Evolutionary conservation across 2,888 invertebrate species (phyloP).

Genomic region (Acrocera orbiculus): DNA sequence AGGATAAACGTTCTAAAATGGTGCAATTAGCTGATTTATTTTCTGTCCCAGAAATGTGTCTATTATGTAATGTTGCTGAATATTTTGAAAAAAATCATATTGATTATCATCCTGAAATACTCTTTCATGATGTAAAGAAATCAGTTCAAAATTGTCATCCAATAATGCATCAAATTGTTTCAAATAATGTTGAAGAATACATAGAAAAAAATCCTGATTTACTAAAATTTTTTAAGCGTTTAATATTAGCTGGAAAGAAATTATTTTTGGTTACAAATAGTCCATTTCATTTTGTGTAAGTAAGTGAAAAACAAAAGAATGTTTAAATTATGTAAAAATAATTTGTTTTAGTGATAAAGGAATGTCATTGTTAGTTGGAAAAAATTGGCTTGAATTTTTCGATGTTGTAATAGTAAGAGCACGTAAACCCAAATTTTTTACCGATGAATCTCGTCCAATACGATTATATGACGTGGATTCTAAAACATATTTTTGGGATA

Average conservation of each 20-base stretch:
- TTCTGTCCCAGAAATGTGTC: slow-evolving; percentile 89
- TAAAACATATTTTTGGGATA: slow-evolving; percentile 78
- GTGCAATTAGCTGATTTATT: slow-evolving; percentile 91
- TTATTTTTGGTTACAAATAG: slow-evolving; percentile 94
- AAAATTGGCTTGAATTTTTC: slow-evolving; percentile 78
- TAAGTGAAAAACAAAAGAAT: slow-evolving; percentile 14
- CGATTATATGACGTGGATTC: slow-evolving; percentile 68
- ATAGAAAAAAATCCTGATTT: slow-evolving; percentile 60
- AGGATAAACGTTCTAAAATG: slow-evolving; percentile 45
- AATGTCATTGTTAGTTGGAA: slow-evolving; percentile 75
- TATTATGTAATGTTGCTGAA: slow-evolving; percentile 85
- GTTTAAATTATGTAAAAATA: background rate
- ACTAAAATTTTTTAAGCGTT: slow-evolving; percentile 53
- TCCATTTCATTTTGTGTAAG: slow-evolving; percentile 88
- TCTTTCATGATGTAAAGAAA: slow-evolving; percentile 85
- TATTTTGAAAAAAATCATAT: slow-evolving; percentile 78
- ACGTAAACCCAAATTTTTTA: slow-evolving; percentile 91
- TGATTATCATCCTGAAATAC: slow-evolving; percentile 86
- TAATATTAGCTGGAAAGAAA: slow-evolving; percentile 61
- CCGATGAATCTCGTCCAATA: slow-evolving; percentile 78
- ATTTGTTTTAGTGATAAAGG: slow-evolving; percentile 55
- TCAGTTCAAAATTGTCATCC: slow-evolving; percentile 78
- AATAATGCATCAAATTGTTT: slow-evolving; percentile 77
- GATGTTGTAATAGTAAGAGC: slow-evolving; percentile 91
- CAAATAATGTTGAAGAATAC: slow-evolving; percentile 60